Percentiles rank a stretch among this genome's conserved stretches.
Conservation (phyloP, 2,113 vertebrate species). For the Aptenodytes patagonicus region DNA sequence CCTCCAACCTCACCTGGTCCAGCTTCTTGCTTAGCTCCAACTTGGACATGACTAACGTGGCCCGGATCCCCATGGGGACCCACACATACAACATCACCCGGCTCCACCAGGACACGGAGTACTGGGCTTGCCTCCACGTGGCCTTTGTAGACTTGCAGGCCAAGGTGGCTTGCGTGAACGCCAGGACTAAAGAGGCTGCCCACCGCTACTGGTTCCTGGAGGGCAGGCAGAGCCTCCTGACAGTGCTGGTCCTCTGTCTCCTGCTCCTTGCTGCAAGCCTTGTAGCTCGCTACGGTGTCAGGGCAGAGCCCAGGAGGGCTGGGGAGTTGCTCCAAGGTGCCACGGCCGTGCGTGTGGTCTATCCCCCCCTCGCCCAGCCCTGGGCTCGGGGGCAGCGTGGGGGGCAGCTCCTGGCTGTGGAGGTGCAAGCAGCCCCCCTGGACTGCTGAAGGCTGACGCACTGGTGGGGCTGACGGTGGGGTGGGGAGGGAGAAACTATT, state of each 20-base stretch:
- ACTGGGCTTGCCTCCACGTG: conserved; percentile 87
- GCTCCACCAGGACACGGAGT: conserved; percentile 85
- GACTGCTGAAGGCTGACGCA: conserved; percentile 42
- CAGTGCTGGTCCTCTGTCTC: conserved; percentile 67
- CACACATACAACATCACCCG: conserved; percentile 90
- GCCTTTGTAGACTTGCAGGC: conserved; percentile 68
- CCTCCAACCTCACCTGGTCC: conserved; percentile 88
- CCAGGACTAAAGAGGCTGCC: conserved; percentile 80
- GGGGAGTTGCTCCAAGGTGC: background rate
- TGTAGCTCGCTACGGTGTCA: background rate
- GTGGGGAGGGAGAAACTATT: background rate
- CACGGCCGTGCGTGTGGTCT: conserved; percentile 54
- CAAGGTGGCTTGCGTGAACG: conserved; percentile 72
- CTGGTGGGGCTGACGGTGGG: background rate
- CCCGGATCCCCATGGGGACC: conserved; percentile 85
- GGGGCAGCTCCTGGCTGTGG: conserved; percentile 38
- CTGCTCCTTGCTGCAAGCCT: conserved; percentile 75
- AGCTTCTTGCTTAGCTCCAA: conserved; percentile 50
- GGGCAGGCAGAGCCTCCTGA: conserved; percentile 62
- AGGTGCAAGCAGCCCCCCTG: conserved; percentile 35
- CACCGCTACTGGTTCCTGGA: conserved; percentile 58
- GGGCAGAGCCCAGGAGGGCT: background rate
- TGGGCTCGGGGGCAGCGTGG: conserved; percentile 62
- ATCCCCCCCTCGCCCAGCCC: conserved; percentile 53
- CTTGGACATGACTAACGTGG: conserved; percentile 57